Conservation (phyloP, 1,140 invertebrate genomes). For the Brachionus rotundiformis region DNA sequence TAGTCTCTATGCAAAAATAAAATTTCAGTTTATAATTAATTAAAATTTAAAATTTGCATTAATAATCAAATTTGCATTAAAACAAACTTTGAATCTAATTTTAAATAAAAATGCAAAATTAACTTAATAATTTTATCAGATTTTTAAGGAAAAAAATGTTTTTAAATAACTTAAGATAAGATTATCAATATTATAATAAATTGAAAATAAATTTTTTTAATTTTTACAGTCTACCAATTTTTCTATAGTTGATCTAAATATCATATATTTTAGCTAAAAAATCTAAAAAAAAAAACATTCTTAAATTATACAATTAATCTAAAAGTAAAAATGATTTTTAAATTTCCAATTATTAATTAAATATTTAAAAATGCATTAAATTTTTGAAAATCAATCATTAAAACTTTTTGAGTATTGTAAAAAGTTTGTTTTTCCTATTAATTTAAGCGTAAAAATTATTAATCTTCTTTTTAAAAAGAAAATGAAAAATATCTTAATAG, state of each 20-base stretch:
- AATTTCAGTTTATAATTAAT: conserved; percentile 4
- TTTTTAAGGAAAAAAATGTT: no score
- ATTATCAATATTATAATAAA: no score
- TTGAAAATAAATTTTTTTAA: no score
- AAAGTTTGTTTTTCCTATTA: background rate
- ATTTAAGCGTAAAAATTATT: background rate
- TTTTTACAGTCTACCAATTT: no score
- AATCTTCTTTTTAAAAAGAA: background rate
- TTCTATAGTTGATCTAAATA: no score
- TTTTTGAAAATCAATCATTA: background rate
- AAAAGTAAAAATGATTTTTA: no score
- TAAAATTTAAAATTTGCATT: conserved; percentile 22
- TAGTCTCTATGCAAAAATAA: background rate
- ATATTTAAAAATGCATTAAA: background rate
- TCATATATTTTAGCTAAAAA: no score
- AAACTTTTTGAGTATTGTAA: background rate
- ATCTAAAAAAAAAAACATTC: no score
- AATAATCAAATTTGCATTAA: background rate
- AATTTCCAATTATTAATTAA: no score
- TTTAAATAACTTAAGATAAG: no score
- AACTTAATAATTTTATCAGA: background rate
- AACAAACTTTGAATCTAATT: background rate
- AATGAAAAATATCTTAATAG: background rate
- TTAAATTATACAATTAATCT: no score
- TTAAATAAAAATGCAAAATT: background rate